phyloP scores from a whole-genome alignment of 2,113 vertebrate genomes.

The Phycodurus eques region DNA sequence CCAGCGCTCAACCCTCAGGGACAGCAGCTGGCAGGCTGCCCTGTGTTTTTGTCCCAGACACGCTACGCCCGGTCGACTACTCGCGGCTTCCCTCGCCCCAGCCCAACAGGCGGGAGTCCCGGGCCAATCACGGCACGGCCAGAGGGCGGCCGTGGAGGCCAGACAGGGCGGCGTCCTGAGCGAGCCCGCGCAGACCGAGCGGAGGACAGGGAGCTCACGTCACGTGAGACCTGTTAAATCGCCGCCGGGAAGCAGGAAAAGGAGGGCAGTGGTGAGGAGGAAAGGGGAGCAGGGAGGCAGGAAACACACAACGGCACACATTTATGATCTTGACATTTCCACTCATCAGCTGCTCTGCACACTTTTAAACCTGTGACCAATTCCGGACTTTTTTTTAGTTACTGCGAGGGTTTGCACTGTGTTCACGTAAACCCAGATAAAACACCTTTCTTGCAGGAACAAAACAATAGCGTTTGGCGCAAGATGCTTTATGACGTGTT shows the following conservation, averaged over 20 bases:
- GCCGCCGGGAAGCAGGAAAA: conserved; percentile 42
- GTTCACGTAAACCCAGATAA: background rate
- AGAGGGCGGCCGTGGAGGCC: conserved; percentile 36
- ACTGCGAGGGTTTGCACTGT: background rate
- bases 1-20: conserved; percentile 39
- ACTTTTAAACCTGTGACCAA: conserved; percentile 20
- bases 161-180: conserved; percentile 59
- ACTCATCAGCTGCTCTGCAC: conserved; percentile 55
- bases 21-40: conserved; percentile 59
- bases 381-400: conserved; percentile 32
- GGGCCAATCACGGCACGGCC: conserved; percentile 38
- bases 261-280: conserved; percentile 3
- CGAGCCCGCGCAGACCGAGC: conserved; percentile 21
- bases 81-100: conserved; percentile 25
- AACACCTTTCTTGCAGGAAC: background rate
- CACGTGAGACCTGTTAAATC: conserved; percentile 43
- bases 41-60: conserved; percentile 65
- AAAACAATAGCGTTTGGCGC: background rate
- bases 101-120: background rate
- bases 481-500: background rate
- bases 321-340: conserved; percentile 58
- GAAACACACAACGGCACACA: background rate
- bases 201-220: conserved; percentile 46
- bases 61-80: conserved; percentile 47
- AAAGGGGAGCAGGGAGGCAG: conserved; percentile 1